These are phyloP conservation scores for Hemiscyllium ocellatum DNA, from an alignment of 2,113 vertebrate genomes.

Conservation along the genomic window DNA sequence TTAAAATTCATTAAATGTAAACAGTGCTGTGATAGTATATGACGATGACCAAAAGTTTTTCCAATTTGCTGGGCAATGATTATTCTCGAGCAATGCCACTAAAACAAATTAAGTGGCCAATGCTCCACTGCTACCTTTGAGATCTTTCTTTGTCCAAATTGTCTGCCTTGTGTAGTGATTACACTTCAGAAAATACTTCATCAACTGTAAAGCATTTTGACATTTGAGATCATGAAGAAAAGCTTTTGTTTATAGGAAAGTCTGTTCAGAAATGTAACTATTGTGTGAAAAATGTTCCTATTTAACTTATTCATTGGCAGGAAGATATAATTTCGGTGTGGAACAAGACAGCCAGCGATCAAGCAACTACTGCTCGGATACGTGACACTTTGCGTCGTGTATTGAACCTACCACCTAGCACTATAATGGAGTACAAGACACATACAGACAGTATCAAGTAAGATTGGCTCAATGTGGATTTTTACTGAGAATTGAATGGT, in stretches of 20 bases:
- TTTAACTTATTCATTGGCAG: constrained; percentile 45
- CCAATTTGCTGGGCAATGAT: neutral
- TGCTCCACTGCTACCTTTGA: neutral
- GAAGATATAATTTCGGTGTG: constrained; percentile 75
- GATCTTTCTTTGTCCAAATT: neutral
- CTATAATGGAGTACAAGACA: constrained; percentile 75
- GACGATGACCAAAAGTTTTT: neutral
- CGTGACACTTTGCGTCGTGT: constrained; percentile 70
- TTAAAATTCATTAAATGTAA: neutral
- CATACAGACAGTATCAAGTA: constrained; percentile 74
- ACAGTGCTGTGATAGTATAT: neutral
- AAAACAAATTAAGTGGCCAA: neutral
- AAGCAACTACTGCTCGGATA: constrained; percentile 66
- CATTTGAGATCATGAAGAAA: neutral
- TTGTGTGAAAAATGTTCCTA: neutral
- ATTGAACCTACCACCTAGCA: constrained; percentile 70
- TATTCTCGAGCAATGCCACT: neutral
- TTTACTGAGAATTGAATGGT: neutral
- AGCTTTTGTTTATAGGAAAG: neutral
- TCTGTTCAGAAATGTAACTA: neutral
- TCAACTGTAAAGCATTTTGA: neutral
- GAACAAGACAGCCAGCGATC: constrained; percentile 73
- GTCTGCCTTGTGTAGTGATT: neutral
- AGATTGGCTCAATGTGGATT: neutral
- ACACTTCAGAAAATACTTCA: neutral